Evolutionary conservation across 2,797 vertebrate species (phyloP), one percentile per base, ranked within the genome.

Genomic region (Rhinogobio ventralis): DNA sequence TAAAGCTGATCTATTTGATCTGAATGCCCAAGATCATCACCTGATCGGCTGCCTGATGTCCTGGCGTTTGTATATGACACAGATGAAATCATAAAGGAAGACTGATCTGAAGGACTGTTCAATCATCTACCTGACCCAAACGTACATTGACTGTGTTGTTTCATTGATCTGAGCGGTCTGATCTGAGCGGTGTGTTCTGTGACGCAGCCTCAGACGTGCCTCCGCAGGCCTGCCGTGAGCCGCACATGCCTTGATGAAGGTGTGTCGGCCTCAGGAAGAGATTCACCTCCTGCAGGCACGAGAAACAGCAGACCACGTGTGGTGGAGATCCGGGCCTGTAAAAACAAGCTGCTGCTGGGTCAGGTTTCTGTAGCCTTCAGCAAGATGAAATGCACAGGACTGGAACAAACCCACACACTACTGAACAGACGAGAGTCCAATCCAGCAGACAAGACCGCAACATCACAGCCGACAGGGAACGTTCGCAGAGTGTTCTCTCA

Each of bases 201-300:
- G 55, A 45, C 64, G 64, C 33, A 20, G 28, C 15, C 33, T 68
- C 66, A 23, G 82, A 64, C 86, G 66, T 45, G 86, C 82, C 87
- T 74, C 85, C 51, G 85, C 89, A 91, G 92, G 91, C 91, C 90
- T 87, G 64, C 85, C 69, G 42, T 36, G 66, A 83, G 55, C 64
- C 68, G n/a, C 86, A 86, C 87, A 86, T 93, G 91, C 92, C 92
- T 94, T 91, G 88, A 89, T 89, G 91, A 92, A 90, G 90, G 89
- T 55, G 79, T 81, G 79, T 81, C 39, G 28, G 60, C 55, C 75
- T 76, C 39, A 66, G 66, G 62, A 51, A 49, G 28, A 81, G 66
- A 69, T 69, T 33, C 25, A 51, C n/a, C 36, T 68, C 46, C 78
- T 53, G 62, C 25, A 68, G 78, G 66, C 78, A 69, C 6, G 36